A percentile compares a stretch with the other conserved stretches of the same genome.
Evolutionary conservation across 2,888 invertebrate species (phyloP).

Genomic region (Cynaeus angustus): DNA sequence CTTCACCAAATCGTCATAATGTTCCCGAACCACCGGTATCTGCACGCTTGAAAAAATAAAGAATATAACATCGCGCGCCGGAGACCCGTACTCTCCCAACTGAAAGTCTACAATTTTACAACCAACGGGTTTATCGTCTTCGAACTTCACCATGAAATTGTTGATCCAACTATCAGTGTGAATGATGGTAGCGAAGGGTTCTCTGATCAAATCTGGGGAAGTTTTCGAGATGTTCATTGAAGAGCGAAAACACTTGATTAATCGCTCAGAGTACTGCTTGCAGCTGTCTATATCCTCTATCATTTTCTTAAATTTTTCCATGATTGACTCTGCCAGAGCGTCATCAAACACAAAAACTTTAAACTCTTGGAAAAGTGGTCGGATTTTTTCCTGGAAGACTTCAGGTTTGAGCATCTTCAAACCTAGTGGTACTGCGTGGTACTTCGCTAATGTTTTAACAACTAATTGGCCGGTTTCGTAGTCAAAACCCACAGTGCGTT

Average conservation of each 20-base stretch:
- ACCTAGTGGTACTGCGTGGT: slow-evolving; percentile 74
- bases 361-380: slow-evolving; percentile 24
- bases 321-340: too few relatives aligned
- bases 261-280: neutral
- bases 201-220: slow-evolving; percentile 50
- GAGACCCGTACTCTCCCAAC: slow-evolving; percentile 56
- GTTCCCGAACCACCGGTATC: slow-evolving; percentile 11
- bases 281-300: neutral
- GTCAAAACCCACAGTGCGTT: slow-evolving; percentile 71
- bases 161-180: slow-evolving; percentile 77
- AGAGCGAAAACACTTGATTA: neutral
- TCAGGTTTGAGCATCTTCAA: slow-evolving; percentile 69
- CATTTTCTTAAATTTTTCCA: slow-evolving; percentile 9
- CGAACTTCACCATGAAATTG: slow-evolving; percentile 73
- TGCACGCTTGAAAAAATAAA: slow-evolving; percentile 59
- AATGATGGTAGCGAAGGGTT: slow-evolving; percentile 73
- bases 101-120: slow-evolving; percentile 62
- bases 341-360: neutral
- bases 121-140: slow-evolving; percentile 48
- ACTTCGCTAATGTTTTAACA: slow-evolving; percentile 71
- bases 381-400: slow-evolving; percentile 64
- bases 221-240: neutral
- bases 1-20: slow-evolving; percentile 28
- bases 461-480: slow-evolving; percentile 69
- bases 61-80: slow-evolving; percentile 57